These are phyloP conservation scores for Bolborhynchus lineola DNA, from an alignment of 2,113 vertebrate genomes.

Conservation along the genomic window DNA sequence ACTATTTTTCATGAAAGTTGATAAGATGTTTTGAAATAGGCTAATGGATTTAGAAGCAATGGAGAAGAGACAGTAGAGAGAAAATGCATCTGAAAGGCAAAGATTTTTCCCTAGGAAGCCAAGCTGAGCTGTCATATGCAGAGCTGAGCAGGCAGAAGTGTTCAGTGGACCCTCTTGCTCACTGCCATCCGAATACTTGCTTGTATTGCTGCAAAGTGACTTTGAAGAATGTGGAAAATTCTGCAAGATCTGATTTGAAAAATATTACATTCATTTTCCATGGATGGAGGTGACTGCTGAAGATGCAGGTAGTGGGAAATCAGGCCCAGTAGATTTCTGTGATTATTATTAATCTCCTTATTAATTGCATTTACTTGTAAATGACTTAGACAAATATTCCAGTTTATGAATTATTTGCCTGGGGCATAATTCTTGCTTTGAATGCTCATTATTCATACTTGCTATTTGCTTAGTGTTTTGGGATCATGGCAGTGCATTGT, in stretches of 20 bases:
- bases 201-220: background rate
- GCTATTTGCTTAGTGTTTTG: background rate
- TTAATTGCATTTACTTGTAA: background rate
- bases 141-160: background rate
- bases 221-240: background rate
- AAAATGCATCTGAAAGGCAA: background rate
- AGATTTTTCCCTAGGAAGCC: background rate
- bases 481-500: background rate
- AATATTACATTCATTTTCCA: background rate
- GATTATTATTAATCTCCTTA: background rate
- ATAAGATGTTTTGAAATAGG: background rate
- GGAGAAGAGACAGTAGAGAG: background rate
- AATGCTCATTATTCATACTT: background rate
- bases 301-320: background rate
- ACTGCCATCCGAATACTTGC: background rate
- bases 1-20: background rate
- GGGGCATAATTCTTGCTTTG: background rate
- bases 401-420: background rate
- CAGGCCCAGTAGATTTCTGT: background rate
- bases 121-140: background rate
- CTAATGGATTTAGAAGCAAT: background rate
- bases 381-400: background rate
- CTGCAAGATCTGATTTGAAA: background rate
- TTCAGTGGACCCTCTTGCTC: background rate
- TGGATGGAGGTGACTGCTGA: background rate